Base-by-base conservation (phyloP, 2,113 vertebrate genomes). In the Scopus umbretta region DNA sequence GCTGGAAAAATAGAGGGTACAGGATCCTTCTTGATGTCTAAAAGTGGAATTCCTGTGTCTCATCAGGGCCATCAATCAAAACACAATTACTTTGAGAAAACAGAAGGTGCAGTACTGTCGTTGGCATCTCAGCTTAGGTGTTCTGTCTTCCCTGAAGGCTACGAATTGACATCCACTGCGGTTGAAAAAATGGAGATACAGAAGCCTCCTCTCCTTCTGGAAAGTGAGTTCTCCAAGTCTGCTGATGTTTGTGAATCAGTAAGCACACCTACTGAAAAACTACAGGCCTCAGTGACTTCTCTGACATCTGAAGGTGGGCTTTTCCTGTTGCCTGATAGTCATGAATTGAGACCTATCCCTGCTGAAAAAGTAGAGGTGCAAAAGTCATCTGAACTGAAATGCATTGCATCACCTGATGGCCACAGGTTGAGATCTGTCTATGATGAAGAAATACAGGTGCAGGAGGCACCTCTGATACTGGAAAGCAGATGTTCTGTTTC, bases 331-430 rank as follows among this genome's bases (percentile, higher is more conserved):
- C 32, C 73, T 0, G 88, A 82, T 22, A 89, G 65, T 65, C 70
- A 90, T 0, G 89, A 95, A 2, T 29, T 61, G 34, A 94, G 68
- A 47, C 43, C 74, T 1, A 13, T 89, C 27, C 55, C 75, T 49
- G 22, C 38, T 2, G 94, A 92, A 45, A 74, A 83, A 26, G 38
- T 7, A 4, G 96, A 94, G 32, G 30, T 65, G n/a, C 62, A 16
- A 10, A 97, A 96, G 45, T 97, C 97, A 45, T 96, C 97, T 19
- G 95, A 98, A 42, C 76, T 96, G 86, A 95, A 97, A 79, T 92
- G 74, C 23, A 61, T 97, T 58, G 94, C 70, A 0, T 98, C 97
- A 66, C 84, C 97, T 11, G 97, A 97, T 62, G 95, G 80, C 52
- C 87, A 81, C 9, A 62, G 76, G 3, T 65, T 90, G 88, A 92